Base-by-base conservation (phyloP, 35 echinoderm and acorn worm species). In the Heliocidaris tuberculata region DNA sequence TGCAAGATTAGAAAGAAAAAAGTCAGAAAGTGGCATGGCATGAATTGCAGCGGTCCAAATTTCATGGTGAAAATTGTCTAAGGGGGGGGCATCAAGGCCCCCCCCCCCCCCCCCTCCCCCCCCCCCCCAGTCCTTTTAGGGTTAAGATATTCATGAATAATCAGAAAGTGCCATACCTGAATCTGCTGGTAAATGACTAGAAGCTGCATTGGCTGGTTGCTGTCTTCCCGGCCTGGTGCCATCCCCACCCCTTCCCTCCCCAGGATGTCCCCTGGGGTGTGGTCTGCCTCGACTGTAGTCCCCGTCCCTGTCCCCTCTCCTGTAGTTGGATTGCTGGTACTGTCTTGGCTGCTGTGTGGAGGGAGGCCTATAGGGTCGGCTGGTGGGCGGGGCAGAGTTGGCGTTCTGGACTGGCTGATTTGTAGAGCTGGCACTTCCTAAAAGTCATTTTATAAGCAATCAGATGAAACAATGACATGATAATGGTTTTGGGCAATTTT, bases 281-380 rank as follows among this genome's bases (percentile, higher is more conserved):
- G 87, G 47, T 32, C 47, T 3, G 31, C 87, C 47, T 47, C 87
- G 87, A 89, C 32, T 89, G 87, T 89, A 27, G 47, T 89, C 87
- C 32, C 47, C 87, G 16, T 48, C 47, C 87, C 87, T 89, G 87
- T 48, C 86, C 31, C 65, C 52, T 78, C 65, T 19, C 7, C 65
- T 78, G 65, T 42, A 42, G 35, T 78, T 78, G 65, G 65, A 7
- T 6, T 89, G 87, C 32, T 32, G 86, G 27, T 88, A 88, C 86
- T 88, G 87, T 89, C 87, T 89, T 35, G 87, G 87, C 87, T 89
- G 87, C 47, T 32, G 87, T 32, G 31, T n/a, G 7, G 65, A n/a
- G 4, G 65, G 65, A 78, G 65, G 65, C 27, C 65, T 21, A 19
- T 78, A 27, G 27, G 6, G 21, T 21, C 65, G 35, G 35, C 65